Evolutionary conservation across 2,888 invertebrate species (phyloP).

Genomic region (Watsonalla cultraria): DNA sequence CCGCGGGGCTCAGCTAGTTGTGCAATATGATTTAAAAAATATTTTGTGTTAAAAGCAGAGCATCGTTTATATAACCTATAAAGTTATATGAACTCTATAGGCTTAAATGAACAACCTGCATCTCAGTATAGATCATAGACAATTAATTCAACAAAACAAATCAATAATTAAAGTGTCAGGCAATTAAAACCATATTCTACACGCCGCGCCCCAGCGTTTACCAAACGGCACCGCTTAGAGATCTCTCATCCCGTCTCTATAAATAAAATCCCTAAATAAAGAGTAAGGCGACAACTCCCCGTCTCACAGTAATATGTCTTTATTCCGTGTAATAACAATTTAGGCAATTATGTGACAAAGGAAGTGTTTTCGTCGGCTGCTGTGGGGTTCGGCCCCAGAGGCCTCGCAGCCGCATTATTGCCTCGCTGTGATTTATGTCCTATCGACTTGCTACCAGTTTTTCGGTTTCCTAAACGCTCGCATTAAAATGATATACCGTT

Average conservation of each 20-base stretch:
- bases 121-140: no score
- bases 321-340: conserved; percentile 78
- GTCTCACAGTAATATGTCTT: conserved; percentile 71
- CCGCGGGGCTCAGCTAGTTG: no score
- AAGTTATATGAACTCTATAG: no score
- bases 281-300: conserved; percentile 31
- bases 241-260: conserved; percentile 65
- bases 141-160: no score
- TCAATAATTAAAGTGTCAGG: conserved; percentile 9
- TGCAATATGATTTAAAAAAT: no score
- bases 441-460: conserved; percentile 45
- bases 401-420: conserved; percentile 65
- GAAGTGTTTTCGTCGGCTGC: conserved; percentile 61
- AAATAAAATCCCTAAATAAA: conserved; percentile 46
- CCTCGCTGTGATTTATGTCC: conserved; percentile 67
- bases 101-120: no score
- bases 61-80: no score
- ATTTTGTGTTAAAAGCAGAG: no score
- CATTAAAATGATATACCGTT: neutral
- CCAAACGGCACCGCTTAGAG: conserved; percentile 68
- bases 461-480: conserved; percentile 18
- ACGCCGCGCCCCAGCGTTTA: conserved; percentile 14
- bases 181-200: conserved; percentile 28
- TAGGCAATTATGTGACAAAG: conserved; percentile 76
- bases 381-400: conserved; percentile 43